phyloP scores from a whole-genome alignment of 2,888 invertebrate genomes.

The Agonopterix subpropinquella region DNA sequence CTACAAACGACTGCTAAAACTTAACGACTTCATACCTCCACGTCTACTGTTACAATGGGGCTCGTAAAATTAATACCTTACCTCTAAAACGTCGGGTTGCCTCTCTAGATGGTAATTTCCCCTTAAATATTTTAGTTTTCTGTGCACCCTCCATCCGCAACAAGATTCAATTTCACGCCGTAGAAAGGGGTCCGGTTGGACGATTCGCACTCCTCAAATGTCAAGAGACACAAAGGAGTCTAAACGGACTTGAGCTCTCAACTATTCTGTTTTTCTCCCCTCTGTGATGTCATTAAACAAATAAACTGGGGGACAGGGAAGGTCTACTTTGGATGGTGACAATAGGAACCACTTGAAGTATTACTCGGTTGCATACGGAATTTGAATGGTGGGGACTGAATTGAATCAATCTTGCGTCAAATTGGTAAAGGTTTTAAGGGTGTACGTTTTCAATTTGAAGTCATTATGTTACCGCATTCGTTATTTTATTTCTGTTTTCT shows the following conservation, averaged over 20 bases:
- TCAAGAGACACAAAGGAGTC: conserved; percentile 55
- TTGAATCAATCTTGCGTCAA: conserved; percentile 69
- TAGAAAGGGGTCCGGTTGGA: conserved; percentile 61
- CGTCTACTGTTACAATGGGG: conserved; percentile 56
- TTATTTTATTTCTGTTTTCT: conserved; percentile 1
- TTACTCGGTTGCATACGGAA: conserved; percentile 64
- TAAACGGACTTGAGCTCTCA: conserved; percentile 39
- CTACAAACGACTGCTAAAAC: conserved; percentile 60
- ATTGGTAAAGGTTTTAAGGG: conserved; percentile 51
- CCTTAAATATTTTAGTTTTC: conserved; percentile 74
- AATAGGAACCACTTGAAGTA: conserved; percentile 52
- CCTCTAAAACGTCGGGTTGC: conserved; percentile 51
- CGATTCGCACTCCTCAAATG: conserved; percentile 62
- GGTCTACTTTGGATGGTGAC: conserved; percentile 43
- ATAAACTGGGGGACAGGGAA: conserved; percentile 22
- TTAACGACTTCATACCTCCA: conserved; percentile 66
- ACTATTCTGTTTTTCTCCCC: conserved; percentile 28
- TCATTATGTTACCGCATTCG: conserved; percentile 14
- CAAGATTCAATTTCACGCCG: conserved; percentile 75
- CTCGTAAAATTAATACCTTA: conserved; percentile 72
- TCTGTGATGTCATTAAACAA: conserved; percentile 17
- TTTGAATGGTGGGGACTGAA: conserved; percentile 55
- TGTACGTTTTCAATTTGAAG: conserved; percentile 31
- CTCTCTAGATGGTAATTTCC: conserved; percentile 62
- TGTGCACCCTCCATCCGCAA: conserved; percentile 63